Evolutionary conservation across 1,140 invertebrate genomes (phyloP).

Genomic region (Cotesia typhae): DNA sequence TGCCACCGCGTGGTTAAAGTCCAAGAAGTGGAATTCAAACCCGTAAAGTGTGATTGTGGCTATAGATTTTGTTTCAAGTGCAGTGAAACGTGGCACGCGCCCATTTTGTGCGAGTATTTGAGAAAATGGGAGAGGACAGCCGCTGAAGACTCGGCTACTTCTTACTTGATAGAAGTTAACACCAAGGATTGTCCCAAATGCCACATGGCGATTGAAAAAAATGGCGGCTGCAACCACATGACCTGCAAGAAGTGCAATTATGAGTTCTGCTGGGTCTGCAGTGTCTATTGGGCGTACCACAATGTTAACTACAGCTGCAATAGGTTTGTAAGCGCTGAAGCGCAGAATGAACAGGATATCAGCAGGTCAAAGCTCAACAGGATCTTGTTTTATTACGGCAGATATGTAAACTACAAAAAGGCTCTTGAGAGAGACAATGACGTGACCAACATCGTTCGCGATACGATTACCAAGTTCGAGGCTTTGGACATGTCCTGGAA

Average conservation of each 20-base stretch:
- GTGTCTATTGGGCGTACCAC: slow-evolving; percentile 98
- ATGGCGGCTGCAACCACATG: slow-evolving; percentile 99
- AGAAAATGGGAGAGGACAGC: slow-evolving; percentile 99
- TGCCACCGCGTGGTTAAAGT: slow-evolving; percentile 97
- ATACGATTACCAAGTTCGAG: too few species aligned
- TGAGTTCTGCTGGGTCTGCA: slow-evolving; percentile 99
- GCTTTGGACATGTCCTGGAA: not conserved
- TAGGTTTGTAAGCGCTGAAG: slow-evolving; percentile 96
- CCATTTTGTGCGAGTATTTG: slow-evolving; percentile 92
- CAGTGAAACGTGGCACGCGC: slow-evolving; percentile 99
- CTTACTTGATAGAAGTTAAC: slow-evolving; percentile 99
- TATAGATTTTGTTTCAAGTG: slow-evolving; percentile 97
- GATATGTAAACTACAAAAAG: too few species aligned
- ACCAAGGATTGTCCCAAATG: slow-evolving; percentile 99
- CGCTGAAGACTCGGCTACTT: slow-evolving; percentile 98
- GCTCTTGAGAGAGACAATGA: too few species aligned
- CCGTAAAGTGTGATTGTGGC: slow-evolving; percentile 92
- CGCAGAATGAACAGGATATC: slow-evolving; percentile 85
- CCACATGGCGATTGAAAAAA: slow-evolving; percentile 97
- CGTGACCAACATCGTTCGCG: too few species aligned
- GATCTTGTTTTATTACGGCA: too few species aligned
- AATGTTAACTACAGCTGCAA: slow-evolving; percentile 98
- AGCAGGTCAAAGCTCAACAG: too few species aligned
- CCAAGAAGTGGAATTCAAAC: slow-evolving; percentile 87
- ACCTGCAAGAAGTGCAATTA: slow-evolving; percentile 98